phyloP scores from a whole-genome alignment of 1,140 invertebrate genomes.

The Mycetomoellerius zeteki region DNA sequence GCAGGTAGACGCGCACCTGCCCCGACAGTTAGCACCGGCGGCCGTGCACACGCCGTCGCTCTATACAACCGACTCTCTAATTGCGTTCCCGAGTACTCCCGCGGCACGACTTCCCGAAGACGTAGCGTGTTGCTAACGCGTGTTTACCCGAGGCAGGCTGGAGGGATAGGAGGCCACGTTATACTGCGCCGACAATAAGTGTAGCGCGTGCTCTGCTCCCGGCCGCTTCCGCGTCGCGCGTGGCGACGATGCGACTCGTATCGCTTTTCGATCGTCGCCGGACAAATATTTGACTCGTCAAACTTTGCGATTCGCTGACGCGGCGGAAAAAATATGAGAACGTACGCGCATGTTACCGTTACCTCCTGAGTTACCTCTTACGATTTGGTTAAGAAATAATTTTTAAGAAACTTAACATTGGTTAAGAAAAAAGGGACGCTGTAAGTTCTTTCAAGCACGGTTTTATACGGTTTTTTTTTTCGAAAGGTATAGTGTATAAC shows the following conservation, averaged over 20 bases:
- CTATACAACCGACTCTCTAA: slow-evolving; percentile 74
- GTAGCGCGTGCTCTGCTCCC: slow-evolving; percentile 67
- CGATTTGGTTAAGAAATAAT: neutral
- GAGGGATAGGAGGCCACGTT: slow-evolving; percentile 59
- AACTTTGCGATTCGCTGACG: slow-evolving; percentile 30
- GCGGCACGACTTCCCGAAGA: slow-evolving; percentile 71
- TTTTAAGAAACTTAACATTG: slow-evolving; percentile 7
- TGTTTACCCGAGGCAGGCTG: slow-evolving; percentile 68
- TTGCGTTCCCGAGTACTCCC: slow-evolving; percentile 77
- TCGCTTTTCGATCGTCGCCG: slow-evolving; percentile 61
- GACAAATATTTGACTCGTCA: slow-evolving; percentile 67
- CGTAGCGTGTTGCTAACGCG: slow-evolving; percentile 65
- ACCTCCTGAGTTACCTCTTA: slow-evolving; percentile 40
- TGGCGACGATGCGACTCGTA: slow-evolving; percentile 15
- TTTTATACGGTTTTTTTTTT: neutral
- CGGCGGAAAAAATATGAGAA: slow-evolving; percentile 24
- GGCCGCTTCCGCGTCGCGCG: slow-evolving; percentile 60
- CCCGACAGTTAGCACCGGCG: slow-evolving; percentile 72
- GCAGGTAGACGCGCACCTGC: slow-evolving; percentile 74
- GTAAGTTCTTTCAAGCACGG: neutral
- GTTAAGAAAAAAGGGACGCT: too few relatives aligned
- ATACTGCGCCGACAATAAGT: slow-evolving; percentile 71
- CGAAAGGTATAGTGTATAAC: neutral
- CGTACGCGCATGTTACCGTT: slow-evolving; percentile 42
- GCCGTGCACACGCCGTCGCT: slow-evolving; percentile 65